Base-by-base conservation (phyloP, 1,140 invertebrate species). In the Drepana arcuata region DNA sequence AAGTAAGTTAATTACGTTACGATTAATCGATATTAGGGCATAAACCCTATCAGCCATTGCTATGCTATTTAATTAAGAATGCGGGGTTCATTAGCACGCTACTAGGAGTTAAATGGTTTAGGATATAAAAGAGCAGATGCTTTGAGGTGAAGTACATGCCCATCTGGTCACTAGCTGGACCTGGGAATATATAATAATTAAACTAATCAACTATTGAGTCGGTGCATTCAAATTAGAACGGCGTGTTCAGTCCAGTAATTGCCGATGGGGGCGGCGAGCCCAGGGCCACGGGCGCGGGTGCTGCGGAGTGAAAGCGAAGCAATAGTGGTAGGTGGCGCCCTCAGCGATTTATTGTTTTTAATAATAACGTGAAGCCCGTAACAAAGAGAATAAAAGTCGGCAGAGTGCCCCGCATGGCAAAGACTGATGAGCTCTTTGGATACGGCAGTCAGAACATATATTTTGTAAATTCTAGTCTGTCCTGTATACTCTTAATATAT, bases 281-380 rank as follows among this genome's bases (percentile, higher is more conserved):
- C 21, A 32, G 37, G 16, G 14, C 26, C 18, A 32, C 34, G 34
- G 41, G 29, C 43, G 36, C 56, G 54, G 41, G 51, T 46, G 44
- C 45, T 46, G 56, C 53, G 62, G 68, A 72, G 71, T 70, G 70
- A 74, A 72, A 74, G 67, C 67, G 61, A 62, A 68, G 67, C 67
- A 70, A 74, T 75, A 74, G 67, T 70, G 63, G 71, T 73, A 79
- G 63, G 67, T 73, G 64, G 65, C 64, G 66, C 68, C 68, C 71
- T 71, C 75, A 64, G 67, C 72, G 71, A 80, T 80, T 80, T 80
- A 77, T 80, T 77, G 75, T 75, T 77, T 80, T 80, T 77, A 80
- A 80, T 80, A 80, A 80, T 80, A 80, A 80, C 75, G 72, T 69
- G 72, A 75, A n/a, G 68, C 53, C 63, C 52, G 66, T 77, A 68